A percentile compares a stretch with the other conserved stretches of the same genome.
phyloP scores from a whole-genome alignment of 2,797 vertebrate species.

The Epinephelus awoara region DNA sequence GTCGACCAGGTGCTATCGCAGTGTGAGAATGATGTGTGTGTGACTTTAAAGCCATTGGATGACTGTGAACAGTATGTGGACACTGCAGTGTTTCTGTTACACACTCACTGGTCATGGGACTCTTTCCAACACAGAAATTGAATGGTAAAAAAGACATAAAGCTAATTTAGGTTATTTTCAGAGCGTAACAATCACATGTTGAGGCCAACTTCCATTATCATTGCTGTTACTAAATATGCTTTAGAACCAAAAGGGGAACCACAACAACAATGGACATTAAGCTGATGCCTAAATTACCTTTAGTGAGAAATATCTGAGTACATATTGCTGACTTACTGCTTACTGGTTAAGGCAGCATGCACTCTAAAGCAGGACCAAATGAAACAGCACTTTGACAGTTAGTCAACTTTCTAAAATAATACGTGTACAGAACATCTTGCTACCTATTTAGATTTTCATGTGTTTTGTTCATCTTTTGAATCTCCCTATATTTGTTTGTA shows the following conservation, averaged over 20 bases:
- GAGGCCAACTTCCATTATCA: neutral
- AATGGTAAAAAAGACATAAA: neutral
- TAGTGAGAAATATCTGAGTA: neutral
- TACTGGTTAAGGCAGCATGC: neutral
- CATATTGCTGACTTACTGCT: neutral
- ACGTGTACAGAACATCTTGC: neutral
- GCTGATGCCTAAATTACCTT: constrained; percentile 12
- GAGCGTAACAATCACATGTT: constrained; percentile 1
- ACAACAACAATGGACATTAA: neutral
- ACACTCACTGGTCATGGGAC: neutral
- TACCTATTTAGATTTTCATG: neutral
- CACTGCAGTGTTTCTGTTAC: constrained; percentile 5
- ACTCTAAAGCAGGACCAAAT: constrained; percentile 3
- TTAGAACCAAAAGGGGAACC: constrained; percentile 18
- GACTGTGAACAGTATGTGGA: constrained; percentile 16
- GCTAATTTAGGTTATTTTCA: neutral
- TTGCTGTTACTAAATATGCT: neutral
- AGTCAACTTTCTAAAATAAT: neutral
- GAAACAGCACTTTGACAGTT: constrained; percentile 34
- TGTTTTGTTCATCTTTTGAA: neutral
- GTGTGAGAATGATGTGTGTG: neutral
- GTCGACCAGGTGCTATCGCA: constrained; percentile 11
- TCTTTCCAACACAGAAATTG: neutral
- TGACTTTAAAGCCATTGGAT: constrained; percentile 18
- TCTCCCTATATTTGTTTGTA: constrained; percentile 2